These are phyloP conservation scores for Cyclophora punctaria DNA, from an alignment of 2,888 invertebrate species.

Conservation along the genomic window DNA sequence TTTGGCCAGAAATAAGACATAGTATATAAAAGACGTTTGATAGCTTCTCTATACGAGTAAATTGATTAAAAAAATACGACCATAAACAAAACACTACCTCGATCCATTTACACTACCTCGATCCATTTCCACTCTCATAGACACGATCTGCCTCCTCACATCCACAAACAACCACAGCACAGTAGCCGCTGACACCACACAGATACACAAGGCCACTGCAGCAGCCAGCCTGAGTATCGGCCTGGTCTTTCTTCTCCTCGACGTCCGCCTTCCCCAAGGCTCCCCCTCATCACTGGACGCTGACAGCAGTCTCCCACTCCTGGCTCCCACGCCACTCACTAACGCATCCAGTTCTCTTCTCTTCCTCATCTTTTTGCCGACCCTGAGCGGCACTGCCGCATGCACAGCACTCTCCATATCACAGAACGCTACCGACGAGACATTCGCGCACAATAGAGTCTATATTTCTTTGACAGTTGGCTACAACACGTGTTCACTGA, in stretches of 20 bases:
- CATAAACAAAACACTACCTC: conserved; percentile 60
- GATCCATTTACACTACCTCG: conserved; percentile 80
- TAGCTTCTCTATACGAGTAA: no score
- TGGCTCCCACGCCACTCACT: conserved; percentile 70
- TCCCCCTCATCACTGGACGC: conserved; percentile 76
- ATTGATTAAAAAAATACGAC: no score
- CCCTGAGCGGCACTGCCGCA: conserved; percentile 78
- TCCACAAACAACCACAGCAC: conserved; percentile 81
- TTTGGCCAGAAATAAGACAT: no score
- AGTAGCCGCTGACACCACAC: conserved; percentile 78
- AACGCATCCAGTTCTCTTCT: conserved; percentile 84
- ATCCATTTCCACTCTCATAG: conserved; percentile 78
- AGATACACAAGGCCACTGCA: conserved; percentile 76
- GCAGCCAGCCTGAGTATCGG: conserved; percentile 76
- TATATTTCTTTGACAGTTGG: conserved; percentile 30
- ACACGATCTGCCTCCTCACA: conserved; percentile 78
- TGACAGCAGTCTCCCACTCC: conserved; percentile 75
- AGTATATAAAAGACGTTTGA: no score
- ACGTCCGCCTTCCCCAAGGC: conserved; percentile 64
- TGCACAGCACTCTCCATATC: conserved; percentile 74
- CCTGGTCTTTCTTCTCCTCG: conserved; percentile 57
- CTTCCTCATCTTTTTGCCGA: conserved; percentile 85
- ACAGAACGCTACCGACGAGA: conserved; percentile 52
- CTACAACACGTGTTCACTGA: conserved; percentile 35
- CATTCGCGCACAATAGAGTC: conserved; percentile 43